Evolutionary conservation across 2,113 vertebrate species (phyloP).

Genomic region (Pteropus alecto): DNA sequence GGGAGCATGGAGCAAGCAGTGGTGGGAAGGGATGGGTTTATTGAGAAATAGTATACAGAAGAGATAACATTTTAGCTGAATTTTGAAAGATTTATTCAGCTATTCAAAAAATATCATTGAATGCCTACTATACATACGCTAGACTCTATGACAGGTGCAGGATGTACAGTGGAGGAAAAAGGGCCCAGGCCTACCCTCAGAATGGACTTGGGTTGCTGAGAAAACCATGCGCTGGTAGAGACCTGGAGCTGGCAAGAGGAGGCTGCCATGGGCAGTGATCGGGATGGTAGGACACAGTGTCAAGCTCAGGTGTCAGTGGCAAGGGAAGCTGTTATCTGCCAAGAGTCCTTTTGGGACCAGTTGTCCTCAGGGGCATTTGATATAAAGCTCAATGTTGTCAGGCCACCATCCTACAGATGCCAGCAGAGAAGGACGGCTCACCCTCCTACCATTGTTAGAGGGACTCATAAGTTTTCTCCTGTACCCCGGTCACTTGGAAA

Average conservation of each 20-base stretch:
- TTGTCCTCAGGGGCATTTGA: neutral
- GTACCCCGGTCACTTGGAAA: neutral
- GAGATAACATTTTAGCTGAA: neutral
- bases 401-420: neutral
- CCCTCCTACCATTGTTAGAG: neutral
- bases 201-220: neutral
- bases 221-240: neutral
- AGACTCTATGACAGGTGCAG: neutral
- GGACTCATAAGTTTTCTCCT: neutral
- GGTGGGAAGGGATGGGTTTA: rapidly evolving
- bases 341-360: neutral
- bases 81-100: neutral
- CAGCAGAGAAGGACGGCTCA: neutral
- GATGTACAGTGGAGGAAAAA: neutral
- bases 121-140: neutral
- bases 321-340: neutral
- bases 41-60: neutral
- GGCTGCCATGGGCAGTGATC: neutral
- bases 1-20: neutral
- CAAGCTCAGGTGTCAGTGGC: neutral
- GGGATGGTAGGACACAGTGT: neutral
- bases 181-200: neutral
- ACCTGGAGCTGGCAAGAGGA: neutral
- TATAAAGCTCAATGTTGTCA: neutral
- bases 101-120: neutral